Percentiles rank a stretch among this genome's conserved stretches.
phyloP scores from a whole-genome alignment of 1,140 invertebrate species.

The Pinna nobilis region DNA sequence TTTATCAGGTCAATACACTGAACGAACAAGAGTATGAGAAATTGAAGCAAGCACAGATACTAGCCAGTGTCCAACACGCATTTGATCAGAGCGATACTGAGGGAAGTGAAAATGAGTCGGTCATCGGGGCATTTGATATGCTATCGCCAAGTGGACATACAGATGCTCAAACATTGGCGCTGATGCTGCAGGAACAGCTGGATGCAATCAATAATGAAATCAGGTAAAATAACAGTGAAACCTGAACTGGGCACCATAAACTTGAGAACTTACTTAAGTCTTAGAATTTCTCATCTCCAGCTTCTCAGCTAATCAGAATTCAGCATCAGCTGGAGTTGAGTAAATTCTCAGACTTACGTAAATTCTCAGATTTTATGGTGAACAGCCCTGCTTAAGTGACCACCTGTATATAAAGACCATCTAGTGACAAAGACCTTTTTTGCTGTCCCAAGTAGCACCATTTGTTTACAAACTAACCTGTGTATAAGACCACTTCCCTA shows the following conservation, averaged over 20 bases:
- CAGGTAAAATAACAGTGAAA: constrained; percentile 69
- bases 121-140: constrained; percentile 82
- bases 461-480: too few species aligned
- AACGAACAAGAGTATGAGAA: constrained; percentile 93
- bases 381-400: too few species aligned
- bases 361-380: too few species aligned
- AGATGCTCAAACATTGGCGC: constrained; percentile 96
- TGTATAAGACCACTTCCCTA: too few species aligned
- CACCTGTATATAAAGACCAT: too few species aligned
- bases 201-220: constrained; percentile 99
- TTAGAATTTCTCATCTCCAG: too few species aligned
- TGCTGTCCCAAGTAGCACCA: too few species aligned
- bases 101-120: constrained; percentile 75
- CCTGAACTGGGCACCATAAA: background rate
- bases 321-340: too few species aligned
- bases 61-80: constrained; percentile 93
- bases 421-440: too few species aligned
- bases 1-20: constrained; percentile 76
- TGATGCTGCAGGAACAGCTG: constrained; percentile 99
- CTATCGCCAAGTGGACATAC: constrained; percentile 81
- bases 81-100: constrained; percentile 90
- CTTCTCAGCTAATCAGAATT: too few species aligned
- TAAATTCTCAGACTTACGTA: too few species aligned
- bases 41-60: constrained; percentile 92
- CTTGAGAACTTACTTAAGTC: too few species aligned